Evolutionary conservation across 53 echinoderm and acorn worm species (phyloP).

Genomic region (Patiria pectinifera): DNA sequence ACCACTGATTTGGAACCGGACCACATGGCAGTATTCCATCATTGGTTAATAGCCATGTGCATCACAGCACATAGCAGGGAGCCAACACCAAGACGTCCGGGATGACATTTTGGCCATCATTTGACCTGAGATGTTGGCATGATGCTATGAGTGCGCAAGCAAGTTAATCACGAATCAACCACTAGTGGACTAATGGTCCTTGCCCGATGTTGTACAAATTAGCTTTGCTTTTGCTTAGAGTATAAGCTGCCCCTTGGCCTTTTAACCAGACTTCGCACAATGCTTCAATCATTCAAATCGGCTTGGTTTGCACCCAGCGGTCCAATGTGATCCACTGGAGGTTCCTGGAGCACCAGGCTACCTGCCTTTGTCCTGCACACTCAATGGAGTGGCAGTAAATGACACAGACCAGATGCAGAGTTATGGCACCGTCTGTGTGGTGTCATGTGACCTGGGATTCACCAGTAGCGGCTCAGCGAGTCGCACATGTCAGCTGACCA

Average conservation of each 20-base stretch:
- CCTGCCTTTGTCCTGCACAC: not conserved
- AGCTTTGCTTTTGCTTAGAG: no score
- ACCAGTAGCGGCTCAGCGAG: constrained; percentile 57
- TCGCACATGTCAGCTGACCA: constrained; percentile 65
- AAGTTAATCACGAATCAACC: no score
- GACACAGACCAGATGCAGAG: constrained; percentile 58
- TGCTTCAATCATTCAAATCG: not conserved
- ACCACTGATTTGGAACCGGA: no score
- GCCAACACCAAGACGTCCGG: no score
- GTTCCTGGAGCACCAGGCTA: not conserved
- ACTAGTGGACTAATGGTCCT: no score
- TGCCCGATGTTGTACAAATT: no score
- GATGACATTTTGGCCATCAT: no score
- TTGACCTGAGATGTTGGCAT: no score
- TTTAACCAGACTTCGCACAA: not conserved
- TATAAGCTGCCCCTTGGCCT: not conserved
- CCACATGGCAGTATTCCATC: no score
- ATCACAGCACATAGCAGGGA: no score
- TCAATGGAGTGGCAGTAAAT: constrained; percentile 8
- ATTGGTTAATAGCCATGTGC: no score
- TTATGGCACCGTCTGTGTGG: constrained; percentile 61
- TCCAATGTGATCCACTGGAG: constrained; percentile 61
- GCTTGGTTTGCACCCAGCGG: constrained; percentile 7
- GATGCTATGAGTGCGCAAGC: no score
- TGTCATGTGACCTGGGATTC: constrained; percentile 74